Evolutionary conservation across 1,140 invertebrate genomes (phyloP).

Genomic region (Tribolium madens): DNA sequence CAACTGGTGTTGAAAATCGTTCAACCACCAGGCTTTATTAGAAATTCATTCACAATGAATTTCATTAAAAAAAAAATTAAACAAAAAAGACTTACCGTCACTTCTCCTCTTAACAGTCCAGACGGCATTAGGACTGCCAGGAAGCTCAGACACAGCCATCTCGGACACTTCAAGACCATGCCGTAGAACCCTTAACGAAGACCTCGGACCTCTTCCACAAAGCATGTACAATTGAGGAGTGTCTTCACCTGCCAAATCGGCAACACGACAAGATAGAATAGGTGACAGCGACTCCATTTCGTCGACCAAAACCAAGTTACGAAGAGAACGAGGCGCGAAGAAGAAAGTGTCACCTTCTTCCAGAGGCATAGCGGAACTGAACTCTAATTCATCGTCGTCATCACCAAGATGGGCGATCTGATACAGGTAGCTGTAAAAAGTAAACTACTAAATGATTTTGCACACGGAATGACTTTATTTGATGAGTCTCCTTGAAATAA

Average conservation of each 20-base stretch:
- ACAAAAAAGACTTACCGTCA: constrained; percentile 81
- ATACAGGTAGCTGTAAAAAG: constrained; percentile 87
- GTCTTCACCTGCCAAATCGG: constrained; percentile 95
- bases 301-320: constrained; percentile 98
- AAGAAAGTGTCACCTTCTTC: constrained; percentile 99
- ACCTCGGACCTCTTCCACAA: constrained; percentile 95
- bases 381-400: constrained; percentile 99
- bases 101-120: constrained; percentile 98
- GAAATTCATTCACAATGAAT: constrained; percentile 40
- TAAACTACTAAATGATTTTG: neutral
- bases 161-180: constrained; percentile 99
- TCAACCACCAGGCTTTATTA: constrained; percentile 61
- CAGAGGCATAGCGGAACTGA: constrained; percentile 97
- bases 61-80: neutral
- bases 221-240: constrained; percentile 97
- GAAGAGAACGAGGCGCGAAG: constrained; percentile 93
- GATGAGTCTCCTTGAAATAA: no score
- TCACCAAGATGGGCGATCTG: constrained; percentile 99
- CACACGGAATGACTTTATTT: no score
- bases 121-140: constrained; percentile 99
- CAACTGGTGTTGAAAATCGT: constrained; percentile 60
- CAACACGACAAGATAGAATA: constrained; percentile 87
- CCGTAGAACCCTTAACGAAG: constrained; percentile 90
- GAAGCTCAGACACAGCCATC: constrained; percentile 99
- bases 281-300: constrained; percentile 98